Evolutionary conservation across 1,140 invertebrate genomes (phyloP), one percentile per base, ranked within the genome.

Genomic region (Laupala kohalensis): DNA sequence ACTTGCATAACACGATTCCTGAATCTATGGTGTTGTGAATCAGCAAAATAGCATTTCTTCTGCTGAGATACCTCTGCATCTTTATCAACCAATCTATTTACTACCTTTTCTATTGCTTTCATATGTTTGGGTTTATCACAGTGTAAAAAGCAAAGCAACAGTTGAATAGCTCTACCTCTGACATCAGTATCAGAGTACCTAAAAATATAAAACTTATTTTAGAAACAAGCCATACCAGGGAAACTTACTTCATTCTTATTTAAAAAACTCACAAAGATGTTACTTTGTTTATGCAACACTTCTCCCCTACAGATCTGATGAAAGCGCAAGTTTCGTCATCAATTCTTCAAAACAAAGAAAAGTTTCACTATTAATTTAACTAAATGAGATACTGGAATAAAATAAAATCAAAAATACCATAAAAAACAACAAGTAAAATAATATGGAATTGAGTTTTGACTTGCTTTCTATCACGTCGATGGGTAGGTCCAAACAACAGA

Each of bases 1-100:
- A 75, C 71, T 75, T 86, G 85, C 74, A 84, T 80, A 65, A 83
- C 75, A 76, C 85, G 77, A 66, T 84, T 79, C 72, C 83, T 84
- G 9, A 80, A 30, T 74, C 83, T 78, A 74, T 87, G 86, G 23
- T 80, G 74, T 9, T 80, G 74, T 3, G 86, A 87, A 75, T 86
- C 80, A 30, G 77, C 79, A 75, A 83, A 87, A 74, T 86, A 84
- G 70, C 84, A 77, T 66, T 80, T 82, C 66, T 76, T 76, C 19
- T 76, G 73, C 74, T 65, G 65, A 73, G 73, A n/a, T 79, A 72
- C 71, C 70, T 76, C 62, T 74, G 71, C 67, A 77, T 71, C 72
- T 78, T 28, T 15, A 73, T 67, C 25, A 69, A 75, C 29, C 74
- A 75, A 72, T 75, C 28, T n/a, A 65, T 72, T 27, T 73, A 71